Evolutionary conservation across 2,888 invertebrate species (phyloP), one percentile per base, ranked within the genome.

Genomic region (Cosmia pyralina): DNA sequence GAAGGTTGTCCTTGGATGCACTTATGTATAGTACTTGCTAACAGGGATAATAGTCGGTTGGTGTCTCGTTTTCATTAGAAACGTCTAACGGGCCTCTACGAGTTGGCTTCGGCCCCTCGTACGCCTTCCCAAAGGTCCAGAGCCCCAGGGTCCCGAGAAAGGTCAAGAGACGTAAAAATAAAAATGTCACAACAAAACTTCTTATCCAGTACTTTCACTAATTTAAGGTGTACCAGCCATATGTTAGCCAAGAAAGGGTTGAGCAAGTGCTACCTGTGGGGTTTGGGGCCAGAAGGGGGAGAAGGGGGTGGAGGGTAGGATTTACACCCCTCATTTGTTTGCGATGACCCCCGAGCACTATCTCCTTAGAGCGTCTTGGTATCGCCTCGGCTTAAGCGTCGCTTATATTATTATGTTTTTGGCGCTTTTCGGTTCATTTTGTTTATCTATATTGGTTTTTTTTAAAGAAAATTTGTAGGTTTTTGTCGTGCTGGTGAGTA

Each of bases 301-400:
- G 69, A 81, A 79, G 79, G 86, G 84, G 86, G 88, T 85, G 84
- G 82, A 69, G 91, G 93, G 94, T 95, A 92, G 96, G 96, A 96
- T 96, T 97, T 96, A 97, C 96, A 95, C 97, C 96, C 97, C 97
- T 97, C 97, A 97, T 97, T 97, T 97, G 97, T 97, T 97, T 97
- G 97, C 96, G 96, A 97, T 97, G 97, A 97, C 97, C 97, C 96
- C 95, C 92, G 86, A 93, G 93, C 91, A 92, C 92, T 95, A 94
- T 94, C 94, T 94, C 75, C 82, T 82, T 69, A 88, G 87, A 90
- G 90, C 90, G 90, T 91, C 93, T 93, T 91, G 90, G 91, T 93
- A 93, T 93, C 94, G 92, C 90, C 91, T 93, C 90, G 87, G 85
- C 88, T 94, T 91, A 93, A 89, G 86, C 86, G 86, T 75, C 88